Percentiles rank a stretch among this genome's conserved stretches.
Evolutionary conservation across 1,140 invertebrate species (phyloP).

Genomic region (Aphis gossypii): DNA sequence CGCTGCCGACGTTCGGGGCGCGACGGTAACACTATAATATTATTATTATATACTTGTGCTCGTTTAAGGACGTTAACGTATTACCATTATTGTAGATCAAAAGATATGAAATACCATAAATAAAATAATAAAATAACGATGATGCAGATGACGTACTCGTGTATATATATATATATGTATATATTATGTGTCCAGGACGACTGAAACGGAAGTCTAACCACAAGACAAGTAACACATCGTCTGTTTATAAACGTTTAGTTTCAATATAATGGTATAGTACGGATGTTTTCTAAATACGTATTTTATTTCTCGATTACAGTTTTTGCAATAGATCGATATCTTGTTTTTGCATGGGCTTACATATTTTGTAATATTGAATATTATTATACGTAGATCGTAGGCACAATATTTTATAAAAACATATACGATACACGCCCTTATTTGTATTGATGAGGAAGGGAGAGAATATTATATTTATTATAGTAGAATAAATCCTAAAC

Average conservation of each 20-base stretch:
- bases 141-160: background rate
- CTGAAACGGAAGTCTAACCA: too few relatives aligned
- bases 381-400: background rate
- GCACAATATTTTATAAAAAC: background rate
- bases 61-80: conserved; percentile 13
- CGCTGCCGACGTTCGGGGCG: background rate
- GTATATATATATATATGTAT: too few relatives aligned
- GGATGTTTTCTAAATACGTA: too few relatives aligned
- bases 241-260: too few relatives aligned
- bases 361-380: background rate
- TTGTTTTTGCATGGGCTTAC: background rate
- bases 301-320: background rate
- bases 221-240: too few relatives aligned
- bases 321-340: background rate
- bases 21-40: background rate
- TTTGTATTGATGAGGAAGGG: background rate
- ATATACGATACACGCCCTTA: background rate
- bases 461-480: background rate
- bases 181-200: too few relatives aligned
- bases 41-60: background rate
- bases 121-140: background rate
- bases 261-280: too few relatives aligned
- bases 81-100: conserved; percentile 1
- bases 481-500: background rate
- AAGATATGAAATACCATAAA: background rate